phyloP scores from a whole-genome alignment of 2,113 vertebrate species.

The Phrynosoma platyrhinos region DNA sequence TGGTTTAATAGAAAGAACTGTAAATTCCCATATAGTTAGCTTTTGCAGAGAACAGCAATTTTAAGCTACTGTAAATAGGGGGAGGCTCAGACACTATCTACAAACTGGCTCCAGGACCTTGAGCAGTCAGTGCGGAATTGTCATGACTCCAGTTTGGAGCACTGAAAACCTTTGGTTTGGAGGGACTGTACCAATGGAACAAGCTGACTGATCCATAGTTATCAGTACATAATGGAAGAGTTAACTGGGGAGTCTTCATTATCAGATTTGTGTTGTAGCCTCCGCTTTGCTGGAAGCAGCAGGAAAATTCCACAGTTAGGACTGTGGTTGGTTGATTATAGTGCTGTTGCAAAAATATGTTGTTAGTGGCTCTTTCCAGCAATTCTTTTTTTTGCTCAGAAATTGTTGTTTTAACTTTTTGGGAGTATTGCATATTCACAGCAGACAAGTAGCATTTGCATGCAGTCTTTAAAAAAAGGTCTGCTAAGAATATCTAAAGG shows the following conservation, averaged over 20 bases:
- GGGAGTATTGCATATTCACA: not conserved
- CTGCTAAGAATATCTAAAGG: not conserved
- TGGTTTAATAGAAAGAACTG: not conserved
- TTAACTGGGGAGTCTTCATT: not conserved
- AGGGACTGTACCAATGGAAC: not conserved
- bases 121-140: not conserved
- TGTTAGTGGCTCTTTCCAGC: conserved; percentile 11
- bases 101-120: not conserved
- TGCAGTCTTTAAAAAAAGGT: not conserved
- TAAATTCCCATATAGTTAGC: not conserved
- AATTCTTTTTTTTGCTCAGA: not conserved
- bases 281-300: conserved; percentile 14
- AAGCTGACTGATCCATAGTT: not conserved
- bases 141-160: not conserved
- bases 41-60: not conserved
- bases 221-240: not conserved
- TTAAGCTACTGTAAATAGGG: not conserved
- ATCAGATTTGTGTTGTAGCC: not conserved
- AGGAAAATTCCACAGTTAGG: not conserved
- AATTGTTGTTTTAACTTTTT: not conserved
- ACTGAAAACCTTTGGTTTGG: not conserved
- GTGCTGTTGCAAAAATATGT: not conserved
- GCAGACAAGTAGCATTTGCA: not conserved
- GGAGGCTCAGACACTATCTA: not conserved
- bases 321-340: conserved; percentile 16